Evolutionary conservation across 1,140 invertebrate species (phyloP).

Genomic region (Metaphire vulgaris): DNA sequence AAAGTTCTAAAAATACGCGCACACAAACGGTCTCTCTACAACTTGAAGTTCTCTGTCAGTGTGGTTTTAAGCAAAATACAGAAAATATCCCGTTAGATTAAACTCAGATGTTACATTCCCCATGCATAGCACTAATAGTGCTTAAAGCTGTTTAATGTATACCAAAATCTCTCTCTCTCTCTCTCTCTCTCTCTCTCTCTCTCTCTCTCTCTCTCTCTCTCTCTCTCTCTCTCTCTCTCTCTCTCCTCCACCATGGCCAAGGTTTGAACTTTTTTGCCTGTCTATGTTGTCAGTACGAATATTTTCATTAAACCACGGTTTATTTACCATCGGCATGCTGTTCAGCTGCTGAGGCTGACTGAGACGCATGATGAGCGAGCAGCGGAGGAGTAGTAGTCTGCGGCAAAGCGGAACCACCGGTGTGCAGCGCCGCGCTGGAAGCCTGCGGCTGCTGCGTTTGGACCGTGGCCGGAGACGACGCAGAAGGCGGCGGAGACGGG

Average conservation of each 20-base stretch:
- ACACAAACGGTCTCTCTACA: no score
- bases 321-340: not conserved
- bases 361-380: no score
- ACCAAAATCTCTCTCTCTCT: not conserved
- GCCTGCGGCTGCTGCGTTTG: not conserved
- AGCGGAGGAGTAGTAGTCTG: not conserved
- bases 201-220: not conserved
- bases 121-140: not conserved
- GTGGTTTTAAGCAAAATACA: not conserved
- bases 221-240: not conserved
- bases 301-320: not conserved
- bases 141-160: not conserved
- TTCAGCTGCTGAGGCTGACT: not conserved
- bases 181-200: not conserved
- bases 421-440: not conserved
- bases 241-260: not conserved
- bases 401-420: not conserved
- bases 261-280: not conserved
- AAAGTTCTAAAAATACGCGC: no score
- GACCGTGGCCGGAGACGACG: not conserved
- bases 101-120: not conserved
- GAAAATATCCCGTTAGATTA: not conserved
- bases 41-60: no score
- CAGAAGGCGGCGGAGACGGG: not conserved
- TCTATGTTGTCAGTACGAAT: not conserved